These are phyloP conservation scores for Elephantulus edwardii DNA, from an alignment of 2,113 vertebrate genomes.

Conservation along the genomic window DNA sequence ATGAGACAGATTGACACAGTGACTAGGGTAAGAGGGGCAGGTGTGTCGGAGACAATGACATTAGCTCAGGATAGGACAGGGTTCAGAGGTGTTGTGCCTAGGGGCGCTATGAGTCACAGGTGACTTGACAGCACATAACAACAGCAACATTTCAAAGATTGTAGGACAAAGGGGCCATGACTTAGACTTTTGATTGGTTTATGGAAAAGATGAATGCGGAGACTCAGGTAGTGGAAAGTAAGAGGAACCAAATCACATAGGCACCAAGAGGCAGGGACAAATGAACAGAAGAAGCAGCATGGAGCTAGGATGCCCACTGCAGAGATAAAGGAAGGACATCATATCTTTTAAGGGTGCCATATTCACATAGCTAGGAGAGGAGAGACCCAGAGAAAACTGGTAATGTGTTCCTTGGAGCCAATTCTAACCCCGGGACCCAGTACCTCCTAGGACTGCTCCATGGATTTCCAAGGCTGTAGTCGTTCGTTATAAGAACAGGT, in stretches of 20 bases:
- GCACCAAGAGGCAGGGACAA: background rate
- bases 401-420: background rate
- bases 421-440: background rate
- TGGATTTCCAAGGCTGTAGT: background rate
- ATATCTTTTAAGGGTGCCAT: background rate
- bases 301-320: background rate
- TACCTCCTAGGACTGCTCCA: background rate
- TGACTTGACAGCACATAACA: too few relatives aligned
- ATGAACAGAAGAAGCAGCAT: background rate
- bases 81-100: too few relatives aligned
- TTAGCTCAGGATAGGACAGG: too few relatives aligned
- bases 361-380: background rate
- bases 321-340: background rate
- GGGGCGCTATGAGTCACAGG: too few relatives aligned
- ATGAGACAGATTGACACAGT: too few relatives aligned
- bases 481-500: background rate
- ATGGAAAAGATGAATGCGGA: background rate
- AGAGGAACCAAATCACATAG: background rate
- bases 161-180: constrained; percentile 7
- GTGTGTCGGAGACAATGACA: too few relatives aligned
- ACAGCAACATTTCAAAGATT: too few relatives aligned
- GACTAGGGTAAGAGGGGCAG: too few relatives aligned
- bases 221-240: background rate
- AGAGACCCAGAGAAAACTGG: background rate
- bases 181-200: background rate